Percentiles rank a stretch among this genome's conserved stretches.
These are phyloP conservation scores for Mimachlamys varia DNA, from an alignment of 2,888 invertebrate genomes.

Conservation along the genomic window DNA sequence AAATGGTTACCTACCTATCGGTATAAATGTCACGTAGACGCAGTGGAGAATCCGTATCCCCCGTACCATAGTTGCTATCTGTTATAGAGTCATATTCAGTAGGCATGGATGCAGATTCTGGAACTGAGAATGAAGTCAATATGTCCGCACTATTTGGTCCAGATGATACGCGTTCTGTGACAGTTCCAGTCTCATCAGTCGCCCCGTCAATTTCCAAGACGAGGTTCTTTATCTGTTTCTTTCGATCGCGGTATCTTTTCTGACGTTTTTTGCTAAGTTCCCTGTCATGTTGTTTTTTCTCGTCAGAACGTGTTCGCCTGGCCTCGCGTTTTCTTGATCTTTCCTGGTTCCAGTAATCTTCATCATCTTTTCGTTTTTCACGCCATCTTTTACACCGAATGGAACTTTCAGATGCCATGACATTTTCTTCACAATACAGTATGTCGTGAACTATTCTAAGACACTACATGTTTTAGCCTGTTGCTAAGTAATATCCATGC, in stretches of 20 bases:
- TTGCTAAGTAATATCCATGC: not conserved
- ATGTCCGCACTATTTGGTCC: no score
- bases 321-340: not conserved
- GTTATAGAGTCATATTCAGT: no score
- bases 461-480: no score
- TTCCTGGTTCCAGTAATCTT: not conserved
- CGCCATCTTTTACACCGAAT: not conserved
- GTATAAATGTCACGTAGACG: no score
- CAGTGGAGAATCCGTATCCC: no score
- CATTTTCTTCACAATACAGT: not conserved
- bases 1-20: no score
- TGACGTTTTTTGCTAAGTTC: not conserved
- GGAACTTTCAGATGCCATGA: not conserved
- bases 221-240: not conserved
- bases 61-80: no score
- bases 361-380: not conserved
- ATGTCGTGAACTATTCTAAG: no score
- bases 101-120: no score
- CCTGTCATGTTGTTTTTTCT: conserved; percentile 9
- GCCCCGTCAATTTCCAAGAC: not conserved
- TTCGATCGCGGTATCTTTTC: not conserved
- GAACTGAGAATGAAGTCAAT: no score
- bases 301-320: not conserved
- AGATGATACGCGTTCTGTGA: no score
- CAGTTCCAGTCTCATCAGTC: not conserved